phyloP scores from a whole-genome alignment of 2,888 invertebrate species.

The Chelonus formosanus region DNA sequence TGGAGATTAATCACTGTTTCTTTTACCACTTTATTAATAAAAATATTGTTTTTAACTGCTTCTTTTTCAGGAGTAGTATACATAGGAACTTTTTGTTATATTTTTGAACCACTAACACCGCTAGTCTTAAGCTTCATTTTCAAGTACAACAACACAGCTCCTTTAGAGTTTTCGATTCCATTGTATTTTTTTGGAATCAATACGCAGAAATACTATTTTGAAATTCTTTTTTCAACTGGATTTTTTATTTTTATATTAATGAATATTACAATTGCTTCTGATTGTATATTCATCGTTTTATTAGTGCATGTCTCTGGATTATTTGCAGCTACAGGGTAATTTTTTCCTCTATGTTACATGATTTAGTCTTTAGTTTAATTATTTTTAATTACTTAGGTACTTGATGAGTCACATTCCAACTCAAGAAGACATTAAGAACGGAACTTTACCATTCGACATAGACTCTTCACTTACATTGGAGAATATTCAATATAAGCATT shows the following conservation, averaged over 20 bases:
- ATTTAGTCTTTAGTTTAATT: background rate
- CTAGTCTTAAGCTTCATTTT: background rate
- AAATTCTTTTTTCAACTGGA: background rate
- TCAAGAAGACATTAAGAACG: background rate
- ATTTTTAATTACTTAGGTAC: background rate
- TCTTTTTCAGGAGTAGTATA: no score
- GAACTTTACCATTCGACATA: no score
- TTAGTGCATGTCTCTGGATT: slow-evolving; percentile 20
- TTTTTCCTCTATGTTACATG: background rate
- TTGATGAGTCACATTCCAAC: background rate
- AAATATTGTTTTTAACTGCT: no score
- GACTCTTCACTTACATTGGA: background rate
- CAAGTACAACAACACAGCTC: slow-evolving; percentile 4
- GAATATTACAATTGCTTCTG: slow-evolving; percentile 3
- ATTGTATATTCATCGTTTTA: slow-evolving; percentile 20
- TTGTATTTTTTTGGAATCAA: background rate
- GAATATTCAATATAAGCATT: slow-evolving; percentile 1
- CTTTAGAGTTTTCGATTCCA: slow-evolving; percentile 7
- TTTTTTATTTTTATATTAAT: slow-evolving; percentile 2
- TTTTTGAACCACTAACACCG: slow-evolving; percentile 16
- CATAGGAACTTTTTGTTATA: background rate
- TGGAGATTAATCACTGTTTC: no score
- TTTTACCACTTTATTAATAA: no score
- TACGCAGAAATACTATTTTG: slow-evolving; percentile 1
- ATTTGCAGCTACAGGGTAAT: slow-evolving; percentile 7